Conservation (phyloP, 2,797 vertebrate species). For the Poeciliopsis turneri region DNA sequence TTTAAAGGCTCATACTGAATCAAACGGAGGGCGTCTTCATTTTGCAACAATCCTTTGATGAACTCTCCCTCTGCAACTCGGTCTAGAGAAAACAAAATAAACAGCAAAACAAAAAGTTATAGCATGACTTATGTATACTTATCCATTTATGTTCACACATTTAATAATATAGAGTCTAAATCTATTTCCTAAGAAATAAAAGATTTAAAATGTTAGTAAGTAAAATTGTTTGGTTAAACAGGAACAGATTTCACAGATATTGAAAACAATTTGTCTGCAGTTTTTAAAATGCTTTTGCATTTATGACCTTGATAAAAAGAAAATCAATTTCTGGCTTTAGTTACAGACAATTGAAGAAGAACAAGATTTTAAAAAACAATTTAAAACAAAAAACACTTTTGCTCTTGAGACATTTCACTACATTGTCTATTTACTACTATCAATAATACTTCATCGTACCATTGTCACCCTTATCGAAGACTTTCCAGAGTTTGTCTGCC, state of each 20-base stretch:
- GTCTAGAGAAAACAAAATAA: conserved; percentile 47
- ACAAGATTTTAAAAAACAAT: neutral
- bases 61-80: conserved; percentile 81
- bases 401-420: neutral
- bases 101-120: neutral
- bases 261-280: neutral
- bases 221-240: neutral
- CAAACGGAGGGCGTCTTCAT: conserved; percentile 72
- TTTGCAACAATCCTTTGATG: conserved; percentile 73
- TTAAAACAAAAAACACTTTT: neutral
- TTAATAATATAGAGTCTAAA: neutral
- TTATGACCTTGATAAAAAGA: neutral
- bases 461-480: conserved; percentile 83
- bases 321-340: neutral
- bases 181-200: neutral
- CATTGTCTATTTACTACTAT: neutral
- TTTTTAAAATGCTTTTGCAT: neutral
- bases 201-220: neutral
- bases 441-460: conserved; percentile 72
- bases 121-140: neutral
- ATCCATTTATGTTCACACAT: neutral
- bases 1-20: conserved; percentile 77
- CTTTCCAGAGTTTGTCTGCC: conserved; percentile 86
- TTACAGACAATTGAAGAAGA: neutral
- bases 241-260: neutral